A percentile compares a stretch with the other conserved stretches of the same genome.
phyloP scores from a whole-genome alignment of 2,888 invertebrate species.

The Acanthoscelides obtectus region DNA sequence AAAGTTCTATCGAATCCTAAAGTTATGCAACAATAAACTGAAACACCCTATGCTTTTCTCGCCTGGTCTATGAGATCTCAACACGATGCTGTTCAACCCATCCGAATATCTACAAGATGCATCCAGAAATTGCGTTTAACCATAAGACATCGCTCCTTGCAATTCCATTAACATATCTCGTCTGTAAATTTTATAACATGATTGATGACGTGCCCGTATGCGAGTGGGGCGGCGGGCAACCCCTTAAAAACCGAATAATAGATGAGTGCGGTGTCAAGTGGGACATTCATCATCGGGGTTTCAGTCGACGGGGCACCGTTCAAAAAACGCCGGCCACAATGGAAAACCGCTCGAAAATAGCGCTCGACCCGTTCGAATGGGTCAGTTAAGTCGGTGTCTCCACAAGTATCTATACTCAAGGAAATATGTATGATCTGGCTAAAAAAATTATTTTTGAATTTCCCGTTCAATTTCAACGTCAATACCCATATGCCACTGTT shows the following conservation, averaged over 20 bases:
- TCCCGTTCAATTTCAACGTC: too few species aligned
- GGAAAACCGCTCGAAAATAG: background rate
- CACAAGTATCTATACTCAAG: too few species aligned
- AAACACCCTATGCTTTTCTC: too few species aligned
- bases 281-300: background rate
- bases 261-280: background rate
- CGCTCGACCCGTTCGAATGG: background rate
- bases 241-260: background rate
- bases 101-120: too few species aligned
- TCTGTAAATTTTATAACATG: background rate
- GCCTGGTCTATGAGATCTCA: too few species aligned
- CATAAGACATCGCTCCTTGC: background rate
- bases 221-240: background rate
- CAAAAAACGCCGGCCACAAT: background rate
- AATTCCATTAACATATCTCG: background rate
- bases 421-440: too few species aligned
- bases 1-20: too few species aligned
- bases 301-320: background rate
- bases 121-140: background rate
- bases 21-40: too few species aligned
- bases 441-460: too few species aligned
- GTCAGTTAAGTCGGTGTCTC: background rate
- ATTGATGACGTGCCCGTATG: background rate
- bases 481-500: too few species aligned
- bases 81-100: too few species aligned